phyloP scores from a whole-genome alignment of 2,113 vertebrate species.

The Phaetusa simplex region DNA sequence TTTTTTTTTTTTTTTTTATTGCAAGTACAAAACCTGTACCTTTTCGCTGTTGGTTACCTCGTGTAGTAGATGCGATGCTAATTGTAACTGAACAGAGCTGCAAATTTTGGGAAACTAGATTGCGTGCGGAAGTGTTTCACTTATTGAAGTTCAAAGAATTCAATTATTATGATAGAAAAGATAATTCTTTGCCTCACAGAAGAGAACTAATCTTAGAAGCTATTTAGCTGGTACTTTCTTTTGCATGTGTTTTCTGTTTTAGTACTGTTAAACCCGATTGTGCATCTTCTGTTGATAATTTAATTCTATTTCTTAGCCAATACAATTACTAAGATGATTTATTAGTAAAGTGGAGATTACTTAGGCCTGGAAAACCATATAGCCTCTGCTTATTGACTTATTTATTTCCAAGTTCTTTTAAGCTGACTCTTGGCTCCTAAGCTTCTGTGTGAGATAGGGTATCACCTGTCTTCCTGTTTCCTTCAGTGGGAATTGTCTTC shows the following conservation, averaged over 20 bases:
- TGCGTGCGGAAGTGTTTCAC: neutral
- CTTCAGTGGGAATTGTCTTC: neutral
- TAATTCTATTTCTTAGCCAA: constrained; percentile 10
- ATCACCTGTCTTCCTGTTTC: neutral
- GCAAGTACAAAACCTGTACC: neutral
- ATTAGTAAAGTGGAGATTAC: neutral
- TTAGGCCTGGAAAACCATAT: neutral
- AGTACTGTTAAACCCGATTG: neutral
- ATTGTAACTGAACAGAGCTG: neutral
- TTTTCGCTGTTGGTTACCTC: neutral
- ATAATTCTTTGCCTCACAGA: neutral
- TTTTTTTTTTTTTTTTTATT: neutral
- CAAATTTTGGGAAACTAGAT: neutral
- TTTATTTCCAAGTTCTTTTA: neutral
- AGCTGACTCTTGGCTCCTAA: neutral
- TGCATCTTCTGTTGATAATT: neutral
- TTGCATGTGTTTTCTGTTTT: neutral
- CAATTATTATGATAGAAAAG: neutral
- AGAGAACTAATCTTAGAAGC: neutral
- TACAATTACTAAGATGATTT: neutral
- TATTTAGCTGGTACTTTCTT: neutral
- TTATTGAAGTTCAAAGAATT: neutral
- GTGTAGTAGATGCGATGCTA: neutral
- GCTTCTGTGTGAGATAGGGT: neutral
- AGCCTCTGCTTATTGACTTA: neutral